Base-by-base conservation (phyloP, 2,888 invertebrate species). In the Stenolophus ochropezus region DNA sequence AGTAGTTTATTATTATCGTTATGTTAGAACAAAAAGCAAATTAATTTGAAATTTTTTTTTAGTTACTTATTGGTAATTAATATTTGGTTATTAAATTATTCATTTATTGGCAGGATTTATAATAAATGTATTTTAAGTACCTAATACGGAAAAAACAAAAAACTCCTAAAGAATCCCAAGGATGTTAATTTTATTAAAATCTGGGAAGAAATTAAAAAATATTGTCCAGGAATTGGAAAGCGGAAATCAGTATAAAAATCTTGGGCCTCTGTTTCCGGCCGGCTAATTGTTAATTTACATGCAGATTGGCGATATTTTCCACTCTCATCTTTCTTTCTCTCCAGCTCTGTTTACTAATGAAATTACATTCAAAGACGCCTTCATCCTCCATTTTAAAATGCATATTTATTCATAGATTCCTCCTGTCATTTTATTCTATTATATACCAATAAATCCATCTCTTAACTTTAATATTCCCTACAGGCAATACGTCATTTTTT, bases 401-500 rank as follows among this genome's bases (percentile, higher is more conserved):
- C 73, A 80, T 80, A 80, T 80, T 80, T 80, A 80, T 80, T 80
- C 80, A 80, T 80, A 80, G 71, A 80, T 56, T 49, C 78, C 47
- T 27, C 49, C 65, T 78, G 78, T 80, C 80, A 73, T 51, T 73
- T 80, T 27, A 80, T 80, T 80, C 73, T 71, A 80, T 80, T 80
- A 80, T 71, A 56, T n/a, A 21, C 33, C 73, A 11, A 80, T 56
- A 79, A 79, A 79, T 69, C 79, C 23, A 42, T 61, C 61, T 23
- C 25, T 8, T n/a, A 21, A 23, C 21, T 25, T 61, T 61, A 61
- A 21, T 61, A 61, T 25, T 61, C 61, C 25, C n/a, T 14, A 61
- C 14, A 18, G 61, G 16, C 51, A 16, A 51, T 4, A 2, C 3
- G 61, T 14, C n/a, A 61, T 61, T 61, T 61, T 61, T 61, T 23